Percentiles rank a stretch among this genome's conserved stretches.
phyloP scores from a whole-genome alignment of 2,888 invertebrate species.

The Dasypogon diadema region DNA sequence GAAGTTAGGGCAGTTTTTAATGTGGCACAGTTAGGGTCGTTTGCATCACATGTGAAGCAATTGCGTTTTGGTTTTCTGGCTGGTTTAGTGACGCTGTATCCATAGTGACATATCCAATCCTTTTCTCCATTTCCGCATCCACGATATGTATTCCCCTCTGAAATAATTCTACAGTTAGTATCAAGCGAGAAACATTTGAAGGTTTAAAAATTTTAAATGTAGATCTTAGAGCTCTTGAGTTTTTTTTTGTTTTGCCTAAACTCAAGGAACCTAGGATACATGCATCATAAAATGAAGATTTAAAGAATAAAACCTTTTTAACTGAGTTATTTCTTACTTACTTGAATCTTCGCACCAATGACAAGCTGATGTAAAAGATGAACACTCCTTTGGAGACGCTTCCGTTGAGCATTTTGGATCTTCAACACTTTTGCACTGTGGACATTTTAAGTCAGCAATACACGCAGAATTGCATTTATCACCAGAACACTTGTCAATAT shows the following conservation, averaged over 20 bases:
- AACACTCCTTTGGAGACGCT: background rate
- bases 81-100: background rate
- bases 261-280: too few species aligned
- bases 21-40: constrained; percentile 3
- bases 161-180: too few species aligned
- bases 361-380: constrained; percentile 2
- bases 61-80: background rate
- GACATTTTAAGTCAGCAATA: constrained; percentile 56
- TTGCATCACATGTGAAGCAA: constrained; percentile 19
- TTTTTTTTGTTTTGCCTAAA: too few species aligned
- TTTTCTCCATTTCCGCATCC: constrained; percentile 44
- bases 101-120: constrained; percentile 11
- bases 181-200: too few species aligned
- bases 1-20: background rate
- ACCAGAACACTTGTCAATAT: background rate
- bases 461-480: background rate
- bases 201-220: too few species aligned
- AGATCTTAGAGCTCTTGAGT: too few species aligned
- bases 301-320: too few species aligned
- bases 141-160: background rate
- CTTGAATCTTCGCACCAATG: constrained; percentile 26
- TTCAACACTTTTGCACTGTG: constrained; percentile 60
- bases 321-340: too few species aligned
- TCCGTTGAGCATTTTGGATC: constrained; percentile 9
- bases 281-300: too few species aligned